A percentile compares a stretch with the other conserved stretches of the same genome.
phyloP scores from a whole-genome alignment of 1,140 invertebrate genomes.

The Drosophila biarmipes region DNA sequence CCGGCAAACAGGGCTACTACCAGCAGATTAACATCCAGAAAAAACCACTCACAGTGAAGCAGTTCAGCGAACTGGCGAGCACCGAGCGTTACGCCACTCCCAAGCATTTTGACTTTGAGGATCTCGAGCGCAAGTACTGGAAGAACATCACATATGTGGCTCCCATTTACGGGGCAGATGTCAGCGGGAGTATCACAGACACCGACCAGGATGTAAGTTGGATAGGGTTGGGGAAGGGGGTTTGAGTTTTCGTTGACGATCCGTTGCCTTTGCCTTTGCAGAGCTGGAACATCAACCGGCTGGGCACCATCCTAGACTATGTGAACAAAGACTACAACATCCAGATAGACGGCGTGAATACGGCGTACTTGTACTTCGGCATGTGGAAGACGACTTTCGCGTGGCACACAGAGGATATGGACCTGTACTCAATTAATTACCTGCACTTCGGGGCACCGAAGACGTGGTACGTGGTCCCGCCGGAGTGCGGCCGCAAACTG shows the following conservation, averaged over 20 bases:
- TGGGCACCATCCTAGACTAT: constrained; percentile 97
- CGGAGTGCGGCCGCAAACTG: constrained; percentile 95
- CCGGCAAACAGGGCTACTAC: constrained; percentile 96
- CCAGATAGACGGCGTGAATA: constrained; percentile 99
- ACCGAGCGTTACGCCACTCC: constrained; percentile 93
- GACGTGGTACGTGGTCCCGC: constrained; percentile 98
- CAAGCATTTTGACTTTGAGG: constrained; percentile 95
- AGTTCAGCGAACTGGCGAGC: constrained; percentile 94
- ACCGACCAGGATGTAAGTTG: constrained; percentile 86
- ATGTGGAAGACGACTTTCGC: constrained; percentile 99
- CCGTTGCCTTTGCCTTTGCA: constrained; percentile 48
- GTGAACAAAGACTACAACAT: constrained; percentile 98
- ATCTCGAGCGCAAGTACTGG: constrained; percentile 99
- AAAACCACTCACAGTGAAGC: constrained; percentile 94
- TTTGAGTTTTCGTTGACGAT: constrained; percentile 5
- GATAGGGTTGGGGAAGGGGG: not conserved
- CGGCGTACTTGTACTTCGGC: constrained; percentile 99
- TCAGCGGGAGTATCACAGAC: constrained; percentile 97
- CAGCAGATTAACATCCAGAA: constrained; percentile 98
- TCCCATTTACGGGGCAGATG: constrained; percentile 99
- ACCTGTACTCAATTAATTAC: constrained; percentile 99
- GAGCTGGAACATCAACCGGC: constrained; percentile 96
- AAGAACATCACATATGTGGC: constrained; percentile 97
- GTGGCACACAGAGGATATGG: constrained; percentile 99
- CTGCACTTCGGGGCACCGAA: constrained; percentile 96